A percentile compares a stretch with the other conserved stretches of the same genome.
Conservation (phyloP, 2,888 invertebrate species). For the Pseudococcus viburni region DNA sequence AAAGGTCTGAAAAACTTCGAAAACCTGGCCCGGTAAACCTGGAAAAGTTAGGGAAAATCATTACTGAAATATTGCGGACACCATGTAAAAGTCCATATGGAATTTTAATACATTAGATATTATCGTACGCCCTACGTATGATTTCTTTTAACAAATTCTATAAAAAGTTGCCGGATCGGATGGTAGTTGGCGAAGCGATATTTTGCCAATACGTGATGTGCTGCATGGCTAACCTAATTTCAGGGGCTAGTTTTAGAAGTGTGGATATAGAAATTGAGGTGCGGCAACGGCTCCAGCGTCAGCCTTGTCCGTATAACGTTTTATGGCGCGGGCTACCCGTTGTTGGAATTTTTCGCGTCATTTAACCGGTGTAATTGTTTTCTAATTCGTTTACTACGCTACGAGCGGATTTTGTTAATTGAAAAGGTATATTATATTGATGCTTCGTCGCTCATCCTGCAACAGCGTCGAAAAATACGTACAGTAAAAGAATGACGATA, state of each 20-base stretch:
- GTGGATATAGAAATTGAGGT: background rate
- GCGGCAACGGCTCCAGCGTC: no score
- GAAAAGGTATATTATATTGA: slow-evolving; percentile 8
- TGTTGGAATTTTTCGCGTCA: slow-evolving; percentile 2
- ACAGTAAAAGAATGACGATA: background rate
- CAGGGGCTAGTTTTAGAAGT: background rate
- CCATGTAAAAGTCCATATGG: background rate
- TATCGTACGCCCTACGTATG: background rate
- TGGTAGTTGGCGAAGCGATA: background rate
- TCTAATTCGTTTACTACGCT: slow-evolving; percentile 19
- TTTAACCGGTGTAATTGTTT: slow-evolving; percentile 10
- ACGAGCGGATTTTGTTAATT: background rate
- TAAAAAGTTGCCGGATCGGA: background rate
- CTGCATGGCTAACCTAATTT: background rate
- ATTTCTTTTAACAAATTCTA: background rate
- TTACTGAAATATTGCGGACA: no score
- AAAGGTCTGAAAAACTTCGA: no score
- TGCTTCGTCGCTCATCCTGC: background rate
- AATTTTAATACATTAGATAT: background rate
- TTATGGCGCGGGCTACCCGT: background rate
- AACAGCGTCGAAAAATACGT: background rate
- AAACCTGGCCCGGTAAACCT: no score
- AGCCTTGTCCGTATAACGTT: background rate
- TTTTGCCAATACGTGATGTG: background rate
- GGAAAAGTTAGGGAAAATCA: no score